Conservation (phyloP, 2,888 invertebrate genomes). For the Leptopilina syphax region DNA sequence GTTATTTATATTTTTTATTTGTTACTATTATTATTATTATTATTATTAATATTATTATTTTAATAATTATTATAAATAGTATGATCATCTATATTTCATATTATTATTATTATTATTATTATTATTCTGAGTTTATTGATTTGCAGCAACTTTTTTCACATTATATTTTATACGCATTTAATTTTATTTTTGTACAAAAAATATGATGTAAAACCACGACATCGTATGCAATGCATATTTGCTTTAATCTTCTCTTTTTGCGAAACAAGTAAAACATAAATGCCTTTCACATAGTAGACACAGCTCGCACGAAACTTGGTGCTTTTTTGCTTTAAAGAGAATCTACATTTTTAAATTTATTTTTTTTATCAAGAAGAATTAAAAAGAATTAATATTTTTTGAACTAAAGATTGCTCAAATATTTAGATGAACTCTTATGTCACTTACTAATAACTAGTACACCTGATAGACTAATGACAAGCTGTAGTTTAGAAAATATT, state of each 20-base stretch:
- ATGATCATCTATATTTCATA: too few species aligned
- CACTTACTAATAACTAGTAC: too few species aligned
- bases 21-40: too few species aligned
- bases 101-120: not conserved
- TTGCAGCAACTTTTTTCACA: not conserved
- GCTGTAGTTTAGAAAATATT: too few species aligned
- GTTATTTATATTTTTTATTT: too few species aligned
- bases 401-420: too few species aligned
- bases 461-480: too few species aligned
- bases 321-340: constrained; percentile 16
- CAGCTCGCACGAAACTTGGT: constrained; percentile 7
- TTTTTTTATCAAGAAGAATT: too few species aligned
- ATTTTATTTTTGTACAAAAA: not conserved
- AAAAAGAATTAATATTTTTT: too few species aligned
- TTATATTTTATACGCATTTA: not conserved
- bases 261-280: constrained; percentile 15
- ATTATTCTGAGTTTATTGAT: not conserved
- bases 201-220: not conserved
- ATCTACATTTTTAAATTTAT: constrained; percentile 2
- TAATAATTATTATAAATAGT: too few species aligned
- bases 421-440: too few species aligned
- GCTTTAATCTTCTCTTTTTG: constrained; percentile 24
- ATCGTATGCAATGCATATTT: constrained; percentile 16
- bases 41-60: not conserved
- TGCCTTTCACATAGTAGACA: not conserved